A percentile compares a stretch with the other conserved stretches of the same genome.
Evolutionary conservation across 2,888 invertebrate species (phyloP).

Genomic region (Cordilura impudica): DNA sequence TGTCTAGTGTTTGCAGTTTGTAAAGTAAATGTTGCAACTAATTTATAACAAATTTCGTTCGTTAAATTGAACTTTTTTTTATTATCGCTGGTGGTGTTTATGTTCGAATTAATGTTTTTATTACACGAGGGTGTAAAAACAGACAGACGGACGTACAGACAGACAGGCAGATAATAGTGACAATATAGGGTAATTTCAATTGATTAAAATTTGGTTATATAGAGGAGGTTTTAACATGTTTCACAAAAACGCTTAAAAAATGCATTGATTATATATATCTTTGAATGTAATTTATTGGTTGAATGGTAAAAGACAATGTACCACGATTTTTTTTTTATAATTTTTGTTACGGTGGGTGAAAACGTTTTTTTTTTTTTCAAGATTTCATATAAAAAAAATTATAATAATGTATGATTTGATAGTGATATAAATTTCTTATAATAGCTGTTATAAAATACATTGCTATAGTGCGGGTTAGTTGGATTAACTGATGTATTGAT

Average conservation of each 20-base stretch:
- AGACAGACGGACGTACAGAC: not conserved
- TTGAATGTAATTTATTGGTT: slow-evolving; percentile 58
- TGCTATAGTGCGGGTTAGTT: slow-evolving; percentile 13
- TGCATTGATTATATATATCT: slow-evolving; percentile 27
- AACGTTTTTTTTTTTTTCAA: slow-evolving; percentile 1
- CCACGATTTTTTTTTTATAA: slow-evolving; percentile 32
- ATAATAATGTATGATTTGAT: not conserved
- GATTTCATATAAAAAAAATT: slow-evolving; percentile 23
- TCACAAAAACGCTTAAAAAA: too few species aligned
- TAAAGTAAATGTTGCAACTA: slow-evolving; percentile 43
- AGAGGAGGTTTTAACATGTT: not conserved
- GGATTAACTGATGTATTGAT: not conserved
- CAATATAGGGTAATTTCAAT: not conserved
- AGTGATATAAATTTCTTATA: not conserved
- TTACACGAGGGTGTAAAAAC: not conserved
- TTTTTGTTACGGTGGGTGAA: slow-evolving; percentile 37
- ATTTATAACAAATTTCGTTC: slow-evolving; percentile 52
- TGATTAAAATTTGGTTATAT: not conserved
- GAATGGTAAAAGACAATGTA: slow-evolving; percentile 54
- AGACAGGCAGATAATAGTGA: not conserved
- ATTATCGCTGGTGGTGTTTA: not conserved
- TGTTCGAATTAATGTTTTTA: not conserved
- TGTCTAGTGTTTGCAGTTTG: slow-evolving; percentile 3
- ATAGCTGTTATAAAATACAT: not conserved
- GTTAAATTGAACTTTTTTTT: not conserved